These are phyloP conservation scores for Microctonus aethiopoides DNA, from an alignment of 2,888 invertebrate genomes.

Conservation along the genomic window DNA sequence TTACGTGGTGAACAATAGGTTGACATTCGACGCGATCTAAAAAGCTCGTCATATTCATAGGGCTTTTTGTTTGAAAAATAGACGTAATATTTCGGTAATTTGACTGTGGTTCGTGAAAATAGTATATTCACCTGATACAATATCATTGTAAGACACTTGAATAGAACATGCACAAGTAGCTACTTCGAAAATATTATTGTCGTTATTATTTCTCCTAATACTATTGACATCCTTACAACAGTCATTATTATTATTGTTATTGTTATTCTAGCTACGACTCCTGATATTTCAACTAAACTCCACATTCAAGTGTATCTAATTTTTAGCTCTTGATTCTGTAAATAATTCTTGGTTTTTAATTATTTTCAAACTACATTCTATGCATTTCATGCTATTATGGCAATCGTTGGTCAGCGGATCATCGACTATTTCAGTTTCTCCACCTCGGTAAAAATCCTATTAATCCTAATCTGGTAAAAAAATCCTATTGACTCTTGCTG, in stretches of 20 bases:
- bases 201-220: constrained; percentile 8
- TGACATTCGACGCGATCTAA: too few relatives aligned
- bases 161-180: constrained; percentile 54
- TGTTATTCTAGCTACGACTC: constrained; percentile 43
- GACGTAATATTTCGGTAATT: too few relatives aligned
- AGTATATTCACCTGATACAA: constrained; percentile 51
- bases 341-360: constrained; percentile 21
- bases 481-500: too few relatives aligned
- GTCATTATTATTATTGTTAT: not conserved
- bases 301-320: constrained; percentile 40
- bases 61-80: too few relatives aligned
- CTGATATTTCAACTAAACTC: constrained; percentile 61
- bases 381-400: constrained; percentile 12
- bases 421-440: constrained; percentile 43
- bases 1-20: too few relatives aligned
- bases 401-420: constrained; percentile 20
- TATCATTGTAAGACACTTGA: constrained; percentile 54
- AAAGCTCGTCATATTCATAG: too few relatives aligned
- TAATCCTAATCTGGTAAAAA: too few relatives aligned
- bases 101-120: too few relatives aligned
- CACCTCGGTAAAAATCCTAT: too few relatives aligned
- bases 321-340: constrained; percentile 2
- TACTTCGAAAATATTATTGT: constrained; percentile 1
- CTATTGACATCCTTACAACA: too few relatives aligned
- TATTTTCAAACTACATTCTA: constrained; percentile 14